Conservation (phyloP, 1,140 invertebrate genomes). For the Antheraea pernyi region DNA sequence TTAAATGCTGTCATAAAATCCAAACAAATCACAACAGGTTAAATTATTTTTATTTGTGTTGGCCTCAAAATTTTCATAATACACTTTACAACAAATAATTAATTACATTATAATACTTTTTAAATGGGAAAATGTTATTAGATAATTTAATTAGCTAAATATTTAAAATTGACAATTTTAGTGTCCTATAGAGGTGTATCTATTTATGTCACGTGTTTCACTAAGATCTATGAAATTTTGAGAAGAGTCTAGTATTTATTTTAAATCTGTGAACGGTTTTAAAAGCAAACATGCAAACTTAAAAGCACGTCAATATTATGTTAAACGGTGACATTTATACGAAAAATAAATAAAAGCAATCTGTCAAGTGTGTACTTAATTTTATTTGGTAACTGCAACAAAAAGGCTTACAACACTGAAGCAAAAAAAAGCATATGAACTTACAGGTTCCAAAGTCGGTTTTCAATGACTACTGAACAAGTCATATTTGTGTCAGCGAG, state of each 20-base stretch:
- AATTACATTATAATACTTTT: slow-evolving; percentile 51
- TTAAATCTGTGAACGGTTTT: not conserved
- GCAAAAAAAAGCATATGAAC: slow-evolving; percentile 28
- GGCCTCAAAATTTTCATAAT: slow-evolving; percentile 70
- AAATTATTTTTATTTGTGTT: slow-evolving; percentile 62
- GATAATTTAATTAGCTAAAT: slow-evolving; percentile 62
- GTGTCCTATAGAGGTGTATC: slow-evolving; percentile 46
- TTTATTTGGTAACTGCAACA: slow-evolving; percentile 74
- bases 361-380: slow-evolving; percentile 46
- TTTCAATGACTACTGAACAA: not conserved
- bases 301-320: not conserved
- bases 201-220: slow-evolving; percentile 26
- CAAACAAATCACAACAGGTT: slow-evolving; percentile 1
- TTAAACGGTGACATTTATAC: not conserved
- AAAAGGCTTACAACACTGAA: slow-evolving; percentile 53
- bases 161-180: slow-evolving; percentile 74
- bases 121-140: slow-evolving; percentile 57
- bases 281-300: not conserved
- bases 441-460: slow-evolving; percentile 6
- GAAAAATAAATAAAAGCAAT: slow-evolving; percentile 5
- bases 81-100: slow-evolving; percentile 72
- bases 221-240: slow-evolving; percentile 10
- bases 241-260: slow-evolving; percentile 7
- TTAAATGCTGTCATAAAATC: not conserved
- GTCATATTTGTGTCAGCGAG: not conserved